Percentiles rank a stretch among this genome's conserved stretches.
These are phyloP conservation scores for Pangasianodon gigas DNA, from an alignment of 2,113 vertebrate species.

Conservation along the genomic window DNA sequence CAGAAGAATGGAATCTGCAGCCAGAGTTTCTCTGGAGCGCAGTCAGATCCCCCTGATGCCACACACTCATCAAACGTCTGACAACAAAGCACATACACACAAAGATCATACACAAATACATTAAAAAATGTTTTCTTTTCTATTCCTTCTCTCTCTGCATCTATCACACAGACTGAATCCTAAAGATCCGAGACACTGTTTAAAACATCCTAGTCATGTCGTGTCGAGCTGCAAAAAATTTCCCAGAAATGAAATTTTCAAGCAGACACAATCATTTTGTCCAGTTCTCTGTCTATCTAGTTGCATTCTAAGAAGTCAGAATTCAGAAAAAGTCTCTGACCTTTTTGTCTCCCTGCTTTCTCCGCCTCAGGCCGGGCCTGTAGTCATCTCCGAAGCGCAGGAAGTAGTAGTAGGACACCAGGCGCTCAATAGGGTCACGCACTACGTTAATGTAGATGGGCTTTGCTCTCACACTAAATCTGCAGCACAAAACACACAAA, in stretches of 20 bases:
- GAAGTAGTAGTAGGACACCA: slow-evolving; percentile 99
- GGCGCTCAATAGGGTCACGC: slow-evolving; percentile 94
- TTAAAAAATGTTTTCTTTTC: neutral
- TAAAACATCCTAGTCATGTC: neutral
- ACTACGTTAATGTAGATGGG: slow-evolving; percentile 98
- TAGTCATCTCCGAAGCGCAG: slow-evolving; percentile 97
- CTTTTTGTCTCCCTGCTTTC: slow-evolving; percentile 99
- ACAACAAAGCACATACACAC: slow-evolving; percentile 53
- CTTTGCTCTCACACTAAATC: slow-evolving; percentile 95
- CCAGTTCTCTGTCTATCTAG: neutral
- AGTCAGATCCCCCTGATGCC: slow-evolving; percentile 92
- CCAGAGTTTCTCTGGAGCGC: slow-evolving; percentile 98
- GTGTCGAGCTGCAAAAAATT: neutral
- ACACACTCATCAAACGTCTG: slow-evolving; percentile 99
- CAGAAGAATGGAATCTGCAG: slow-evolving; percentile 99
- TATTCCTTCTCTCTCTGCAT: neutral
- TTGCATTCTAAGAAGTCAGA: neutral
- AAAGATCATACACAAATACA: neutral
- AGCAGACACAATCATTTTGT: neutral
- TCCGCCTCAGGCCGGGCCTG: slow-evolving; percentile 90
- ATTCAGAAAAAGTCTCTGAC: slow-evolving; percentile 63
- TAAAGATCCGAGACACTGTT: neutral
- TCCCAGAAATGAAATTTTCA: neutral
- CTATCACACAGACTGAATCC: neutral
- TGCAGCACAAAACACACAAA: slow-evolving; percentile 57